Base-by-base conservation (phyloP, 1,140 invertebrate genomes). In the Theocolax elegans region DNA sequence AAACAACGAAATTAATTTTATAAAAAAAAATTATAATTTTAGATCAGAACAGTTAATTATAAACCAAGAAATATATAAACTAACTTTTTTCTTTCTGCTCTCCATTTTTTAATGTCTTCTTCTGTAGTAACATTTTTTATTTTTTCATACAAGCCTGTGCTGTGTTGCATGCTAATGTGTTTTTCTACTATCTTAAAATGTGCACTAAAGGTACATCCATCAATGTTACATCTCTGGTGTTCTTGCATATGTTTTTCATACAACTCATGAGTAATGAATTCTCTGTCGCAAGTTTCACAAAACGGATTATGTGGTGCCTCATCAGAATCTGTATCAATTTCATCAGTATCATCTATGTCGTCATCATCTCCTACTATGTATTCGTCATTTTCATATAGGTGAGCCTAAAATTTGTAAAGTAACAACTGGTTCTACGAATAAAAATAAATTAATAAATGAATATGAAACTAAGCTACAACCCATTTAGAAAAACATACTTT, bases 91-190 rank as follows among this genome's bases (percentile, higher is more conserved):
- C 95, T 87, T 74, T 96, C 94, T 54, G 88, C 88, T 63, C 89
- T 90, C 93, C 94, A 97, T 82, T 93, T 93, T 53, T 90, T 80
- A 72, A 96, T 91, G 69, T 96, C 93, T 80, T 95, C 93, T 1
- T 91, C 89, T 10, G 90, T 91, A 65, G 91, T 89, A 12, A 93
- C 72, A 76, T 90, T 90, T 76, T 89, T 89, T 60, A 96, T 91
- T 84, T 89, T 91, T 54, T 92, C 88, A 76, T 91, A 95, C 19
- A 95, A 79, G 15, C 94, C 94, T 25, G 90, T 91, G 19, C 86
- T 86, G 83, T 96, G 95, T 85, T 96, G 93, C 86, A 92, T 90
- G 82, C 89, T 85, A 72, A 94, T 90, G 78, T 96, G 95, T 75
- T 91, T 91, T 62, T 92, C 90, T 15, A 97, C 88, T 2, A 95